Evolutionary conservation across 2,888 invertebrate species (phyloP).

Genomic region (Sesia bembeciformis): DNA sequence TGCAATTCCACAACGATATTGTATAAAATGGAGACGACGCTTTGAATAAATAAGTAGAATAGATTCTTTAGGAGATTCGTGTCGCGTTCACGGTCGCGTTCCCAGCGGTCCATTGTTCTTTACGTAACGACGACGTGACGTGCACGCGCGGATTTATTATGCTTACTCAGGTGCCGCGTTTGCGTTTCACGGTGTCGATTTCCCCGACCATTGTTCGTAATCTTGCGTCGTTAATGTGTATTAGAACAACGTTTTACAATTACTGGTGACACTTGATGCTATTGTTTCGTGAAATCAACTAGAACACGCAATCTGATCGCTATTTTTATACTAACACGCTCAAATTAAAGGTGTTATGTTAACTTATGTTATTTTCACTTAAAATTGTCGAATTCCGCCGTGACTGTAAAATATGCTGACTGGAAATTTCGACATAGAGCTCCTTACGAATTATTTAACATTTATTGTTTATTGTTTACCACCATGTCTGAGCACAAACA

Average conservation of each 20-base stretch:
- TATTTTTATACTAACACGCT: no score
- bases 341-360: no score
- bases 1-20: conserved; percentile 52
- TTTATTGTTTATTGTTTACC: no score
- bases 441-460: no score
- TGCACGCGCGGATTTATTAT: conserved; percentile 28
- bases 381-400: no score
- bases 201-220: conserved; percentile 50
- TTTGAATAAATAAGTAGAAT: conserved; percentile 51
- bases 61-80: conserved; percentile 30
- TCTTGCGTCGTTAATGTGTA: conserved; percentile 20
- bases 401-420: no score
- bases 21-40: conserved; percentile 47
- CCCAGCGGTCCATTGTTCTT: conserved; percentile 64
- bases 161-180: conserved; percentile 41
- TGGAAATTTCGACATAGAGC: no score
- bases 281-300: no score
- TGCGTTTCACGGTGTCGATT: conserved; percentile 47
- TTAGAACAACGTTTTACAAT: not conserved
- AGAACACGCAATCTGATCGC: no score
- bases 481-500: no score
- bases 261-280: no score
- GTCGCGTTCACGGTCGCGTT: conserved; percentile 59
- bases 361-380: no score
- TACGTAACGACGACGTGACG: conserved; percentile 54